A percentile compares a stretch with the other conserved stretches of the same genome.
Evolutionary conservation across 2,888 invertebrate species (phyloP).

Genomic region (Drosophila sordidapex): DNA sequence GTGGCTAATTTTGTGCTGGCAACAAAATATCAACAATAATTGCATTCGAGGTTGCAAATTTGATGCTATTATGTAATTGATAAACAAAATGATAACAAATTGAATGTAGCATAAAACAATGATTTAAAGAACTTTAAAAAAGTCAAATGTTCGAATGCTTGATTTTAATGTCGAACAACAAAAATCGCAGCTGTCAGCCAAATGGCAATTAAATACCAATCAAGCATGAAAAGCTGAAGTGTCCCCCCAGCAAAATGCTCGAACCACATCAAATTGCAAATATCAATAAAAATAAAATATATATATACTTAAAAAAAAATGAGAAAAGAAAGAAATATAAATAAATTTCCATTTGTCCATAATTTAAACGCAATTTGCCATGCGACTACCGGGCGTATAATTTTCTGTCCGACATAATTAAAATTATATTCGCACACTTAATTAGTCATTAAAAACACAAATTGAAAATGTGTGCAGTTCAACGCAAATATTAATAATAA

Average conservation of each 20-base stretch:
- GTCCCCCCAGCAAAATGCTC: conserved; percentile 38
- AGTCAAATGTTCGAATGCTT: conserved; percentile 19
- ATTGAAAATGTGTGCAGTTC: conserved; percentile 66
- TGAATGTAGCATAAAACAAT: not conserved
- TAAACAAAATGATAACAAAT: conserved; percentile 2
- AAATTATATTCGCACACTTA: conserved; percentile 80
- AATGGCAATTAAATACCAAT: conserved; percentile 78
- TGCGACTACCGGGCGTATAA: conserved; percentile 56
- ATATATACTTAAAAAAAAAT: conserved; percentile 1
- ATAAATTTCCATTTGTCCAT: conserved; percentile 43
- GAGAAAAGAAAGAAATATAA: conserved; percentile 28
- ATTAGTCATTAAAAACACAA: conserved; percentile 80
- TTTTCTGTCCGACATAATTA: conserved; percentile 64
- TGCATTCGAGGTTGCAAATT: conserved; percentile 10
- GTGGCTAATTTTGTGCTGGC: conserved; percentile 62
- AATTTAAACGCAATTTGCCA: conserved; percentile 50
- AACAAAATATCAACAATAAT: conserved; percentile 40
- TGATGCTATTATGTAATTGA: conserved; percentile 35
- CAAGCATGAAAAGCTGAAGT: conserved; percentile 68
- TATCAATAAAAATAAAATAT: conserved; percentile 14
- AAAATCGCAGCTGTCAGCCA: conserved; percentile 55
- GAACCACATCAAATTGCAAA: conserved; percentile 8
- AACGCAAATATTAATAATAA: conserved; percentile 67
- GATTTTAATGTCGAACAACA: conserved; percentile 37
- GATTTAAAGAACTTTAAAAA: conserved; percentile 13